phyloP scores from a whole-genome alignment of 1,140 invertebrate species.

The Helicoverpa zea region DNA sequence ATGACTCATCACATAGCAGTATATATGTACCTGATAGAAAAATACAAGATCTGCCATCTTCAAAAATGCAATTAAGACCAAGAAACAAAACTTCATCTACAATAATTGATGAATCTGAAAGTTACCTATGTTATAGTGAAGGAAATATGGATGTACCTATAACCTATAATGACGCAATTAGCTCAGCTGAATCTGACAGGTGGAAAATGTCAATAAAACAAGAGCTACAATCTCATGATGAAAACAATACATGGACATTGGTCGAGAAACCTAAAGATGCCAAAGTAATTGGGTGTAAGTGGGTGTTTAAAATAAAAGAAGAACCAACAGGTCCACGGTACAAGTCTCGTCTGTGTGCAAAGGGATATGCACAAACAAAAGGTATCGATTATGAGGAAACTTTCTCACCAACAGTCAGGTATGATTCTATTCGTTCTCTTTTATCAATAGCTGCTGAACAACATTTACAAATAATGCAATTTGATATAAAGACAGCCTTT shows the following conservation, averaged over 20 bases:
- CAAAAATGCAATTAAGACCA: too few relatives aligned
- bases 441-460: neutral
- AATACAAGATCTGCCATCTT: too few relatives aligned
- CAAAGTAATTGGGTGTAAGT: neutral
- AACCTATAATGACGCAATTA: constrained; percentile 28
- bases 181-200: constrained; percentile 47
- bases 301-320: constrained; percentile 1
- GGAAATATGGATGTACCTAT: neutral
- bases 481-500: too few relatives aligned
- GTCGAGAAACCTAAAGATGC: neutral
- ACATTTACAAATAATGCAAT: neutral
- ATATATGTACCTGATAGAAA: too few relatives aligned
- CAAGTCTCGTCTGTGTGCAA: constrained; percentile 6
- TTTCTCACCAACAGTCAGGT: neutral
- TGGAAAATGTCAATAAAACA: constrained; percentile 65
- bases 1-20: too few relatives aligned
- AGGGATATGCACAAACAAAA: neutral
- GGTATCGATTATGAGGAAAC: constrained; percentile 7
- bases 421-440: neutral
- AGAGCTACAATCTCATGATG: constrained; percentile 60
- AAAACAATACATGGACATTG: constrained; percentile 4
- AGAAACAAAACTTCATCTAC: too few relatives aligned
- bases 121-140: neutral
- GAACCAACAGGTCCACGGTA: constrained; percentile 3
- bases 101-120: too few relatives aligned